Base-by-base conservation (phyloP, 1,140 invertebrate species). In the Solenopsis fugax region DNA sequence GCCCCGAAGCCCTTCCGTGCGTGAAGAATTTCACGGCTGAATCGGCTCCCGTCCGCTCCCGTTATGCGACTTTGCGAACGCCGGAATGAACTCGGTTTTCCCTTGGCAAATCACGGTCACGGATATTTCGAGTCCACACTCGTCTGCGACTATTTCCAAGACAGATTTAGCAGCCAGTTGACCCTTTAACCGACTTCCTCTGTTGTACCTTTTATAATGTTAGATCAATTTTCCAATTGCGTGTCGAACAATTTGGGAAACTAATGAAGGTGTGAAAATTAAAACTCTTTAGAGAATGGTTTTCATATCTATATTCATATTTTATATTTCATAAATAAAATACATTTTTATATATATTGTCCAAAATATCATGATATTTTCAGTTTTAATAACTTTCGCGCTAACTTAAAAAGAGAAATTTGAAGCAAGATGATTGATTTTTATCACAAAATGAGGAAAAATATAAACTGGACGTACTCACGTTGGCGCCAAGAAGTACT, bases 21-120 rank as follows among this genome's bases (percentile, higher is more conserved):
- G 78, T 81, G 78, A 81, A 81, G 65, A 81, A 81, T 81, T 81
- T 81, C 78, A 81, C 50, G 64, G 78, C 64, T 81, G 78, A 81
- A 81, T 81, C 78, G 52, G 50, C 78, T 81, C 65, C 52, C 52
- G 67, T 81, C 52, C 78, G 78, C 78, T 81, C 78, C 78, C 78
- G 78, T 81, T 81, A 81, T 64, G 65, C 78, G 65, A 48, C 50
- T 81, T 81, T 58, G 24, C 64, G 16, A 58, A 58, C 64, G 52
- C 64, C 77, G 64, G 64, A 81, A 71, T 64, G 65, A 71, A 81
- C 78, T 71, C 78, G 78, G 52, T 58, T 81, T 81, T 58, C 65
- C 65, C 58, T 81, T 24, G 65, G 21, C 78, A 45, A 81, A 81
- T 81, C 78, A 81, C 64, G 78, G 78, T 71, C 64, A 81, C 78